Base-by-base conservation (phyloP, 2,888 invertebrate genomes). In the Stictocephala bisonia region DNA sequence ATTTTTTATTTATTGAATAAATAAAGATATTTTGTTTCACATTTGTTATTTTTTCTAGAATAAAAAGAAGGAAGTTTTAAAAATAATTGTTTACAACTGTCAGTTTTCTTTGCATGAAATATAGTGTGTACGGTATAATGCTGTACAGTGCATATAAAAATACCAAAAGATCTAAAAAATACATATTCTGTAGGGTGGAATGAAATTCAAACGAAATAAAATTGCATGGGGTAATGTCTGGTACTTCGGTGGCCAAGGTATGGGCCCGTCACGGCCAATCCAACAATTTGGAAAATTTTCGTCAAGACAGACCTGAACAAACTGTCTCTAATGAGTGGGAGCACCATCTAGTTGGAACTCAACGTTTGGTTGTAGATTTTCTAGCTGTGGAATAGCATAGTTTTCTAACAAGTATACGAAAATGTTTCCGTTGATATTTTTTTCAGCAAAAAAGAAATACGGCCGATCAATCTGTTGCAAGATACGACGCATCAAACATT, bases 231-330 rank as follows among this genome's bases (percentile, higher is more conserved):
- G n/a, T n/a, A n/a, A n/a, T n/a, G n/a, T n/a, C n/a, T n/a, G n/a
- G n/a, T n/a, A 53, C 53, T 13, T 53, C 24, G 27, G 53, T 27
- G 27, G 27, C 27, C 53, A 53, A 26, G 26, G n/a, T 53, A n/a
- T 53, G 24, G 20, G 50, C 20, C 50, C 20, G 24, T 18, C 15
- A 18, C 50, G 50, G 50, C 20, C 50, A 53, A 27, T 26, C 53
- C 27, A 24, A 53, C 27, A 27, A 18, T 53, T 53, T 6, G 53
- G 44, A 27, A 53, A 53, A 27, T 6, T 11, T 18, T 27, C 7
- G 27, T 53, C 53, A 26, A 53, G n/a, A 53, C 26, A 53, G 27
- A 27, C 53, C n/a, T 27, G 27, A 53, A 53, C 53, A 53, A 53
- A 53, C 4, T 11, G 15, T 11, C n/a, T 53, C 53, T n/a, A 53